Evolutionary conservation across 1,140 invertebrate genomes (phyloP).

Genomic region (Drusus annulatus): DNA sequence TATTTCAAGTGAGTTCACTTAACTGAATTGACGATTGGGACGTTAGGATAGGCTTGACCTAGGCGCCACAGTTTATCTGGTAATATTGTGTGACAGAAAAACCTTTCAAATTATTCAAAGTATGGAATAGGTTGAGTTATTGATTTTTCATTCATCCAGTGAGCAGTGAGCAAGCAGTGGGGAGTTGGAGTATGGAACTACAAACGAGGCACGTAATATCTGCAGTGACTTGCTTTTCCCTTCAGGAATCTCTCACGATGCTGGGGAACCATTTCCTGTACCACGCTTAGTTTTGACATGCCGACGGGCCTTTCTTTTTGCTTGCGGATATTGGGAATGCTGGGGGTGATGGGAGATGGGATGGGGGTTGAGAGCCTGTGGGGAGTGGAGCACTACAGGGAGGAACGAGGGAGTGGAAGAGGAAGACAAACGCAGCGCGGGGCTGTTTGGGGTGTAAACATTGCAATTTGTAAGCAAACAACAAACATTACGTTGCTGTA

Average conservation of each 20-base stretch:
- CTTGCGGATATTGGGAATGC: constrained; percentile 44
- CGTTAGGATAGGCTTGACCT: too few relatives aligned
- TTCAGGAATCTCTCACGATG: constrained; percentile 27
- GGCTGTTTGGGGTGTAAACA: not conserved
- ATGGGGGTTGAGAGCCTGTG: not conserved
- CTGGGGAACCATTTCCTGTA: constrained; percentile 37
- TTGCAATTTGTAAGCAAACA: not conserved
- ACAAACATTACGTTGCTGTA: not conserved
- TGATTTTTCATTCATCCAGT: constrained; percentile 36
- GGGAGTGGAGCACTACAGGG: not conserved
- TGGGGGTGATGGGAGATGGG: not conserved
- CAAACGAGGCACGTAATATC: constrained; percentile 42
- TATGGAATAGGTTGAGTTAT: not conserved
- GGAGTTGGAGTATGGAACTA: not conserved
- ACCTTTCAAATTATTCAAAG: too few relatives aligned
- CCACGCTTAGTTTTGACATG: constrained; percentile 42
- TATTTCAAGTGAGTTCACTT: too few relatives aligned
- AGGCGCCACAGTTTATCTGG: too few relatives aligned
- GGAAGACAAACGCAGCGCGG: constrained; percentile 22
- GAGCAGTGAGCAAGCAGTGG: too few relatives aligned
- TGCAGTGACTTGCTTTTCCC: constrained; percentile 43
- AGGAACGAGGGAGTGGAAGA: too few relatives aligned
- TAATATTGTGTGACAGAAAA: too few relatives aligned
- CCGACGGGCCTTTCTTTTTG: constrained; percentile 40
- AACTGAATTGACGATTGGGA: too few relatives aligned